Conservation (phyloP, 2,888 invertebrate species). For the Atherix ibis region DNA sequence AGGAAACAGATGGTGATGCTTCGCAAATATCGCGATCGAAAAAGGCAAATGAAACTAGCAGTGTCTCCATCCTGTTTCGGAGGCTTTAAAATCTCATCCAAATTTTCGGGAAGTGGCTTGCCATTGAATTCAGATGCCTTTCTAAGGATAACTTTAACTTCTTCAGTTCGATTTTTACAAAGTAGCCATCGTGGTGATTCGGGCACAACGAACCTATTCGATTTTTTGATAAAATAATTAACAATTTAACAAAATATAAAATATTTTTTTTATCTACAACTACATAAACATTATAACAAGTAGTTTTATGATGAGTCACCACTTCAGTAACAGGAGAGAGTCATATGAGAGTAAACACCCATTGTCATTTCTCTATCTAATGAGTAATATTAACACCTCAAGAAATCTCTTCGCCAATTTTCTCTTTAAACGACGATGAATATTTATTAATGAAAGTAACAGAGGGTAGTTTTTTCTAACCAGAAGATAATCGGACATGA, state of each 20-base stretch:
- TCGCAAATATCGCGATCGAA: constrained; percentile 45
- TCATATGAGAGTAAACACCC: no score
- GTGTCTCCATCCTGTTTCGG: constrained; percentile 34
- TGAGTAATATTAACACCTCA: no score
- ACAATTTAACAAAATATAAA: not conserved
- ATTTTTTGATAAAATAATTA: not conserved
- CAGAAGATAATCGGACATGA: no score
- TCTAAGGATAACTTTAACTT: constrained; percentile 48
- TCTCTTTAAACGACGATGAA: no score
- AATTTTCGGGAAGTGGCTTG: constrained; percentile 44
- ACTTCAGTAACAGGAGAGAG: no score
- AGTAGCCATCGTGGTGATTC: constrained; percentile 67
- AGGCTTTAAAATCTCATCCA: constrained; percentile 49
- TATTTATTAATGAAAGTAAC: no score
- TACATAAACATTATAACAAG: no score
- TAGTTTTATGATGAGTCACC: no score
- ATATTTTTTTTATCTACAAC: not conserved
- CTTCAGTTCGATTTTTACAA: constrained; percentile 52
- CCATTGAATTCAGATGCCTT: constrained; percentile 51
- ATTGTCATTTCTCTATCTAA: no score
- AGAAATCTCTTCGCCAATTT: no score
- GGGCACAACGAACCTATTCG: constrained; percentile 64
- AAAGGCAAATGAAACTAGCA: constrained; percentile 46
- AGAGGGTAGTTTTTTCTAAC: no score
- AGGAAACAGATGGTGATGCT: constrained; percentile 55